Percentiles rank a stretch among this genome's conserved stretches.
phyloP scores from a whole-genome alignment of 2,113 vertebrate species.

The Pseudopipra pipra region DNA sequence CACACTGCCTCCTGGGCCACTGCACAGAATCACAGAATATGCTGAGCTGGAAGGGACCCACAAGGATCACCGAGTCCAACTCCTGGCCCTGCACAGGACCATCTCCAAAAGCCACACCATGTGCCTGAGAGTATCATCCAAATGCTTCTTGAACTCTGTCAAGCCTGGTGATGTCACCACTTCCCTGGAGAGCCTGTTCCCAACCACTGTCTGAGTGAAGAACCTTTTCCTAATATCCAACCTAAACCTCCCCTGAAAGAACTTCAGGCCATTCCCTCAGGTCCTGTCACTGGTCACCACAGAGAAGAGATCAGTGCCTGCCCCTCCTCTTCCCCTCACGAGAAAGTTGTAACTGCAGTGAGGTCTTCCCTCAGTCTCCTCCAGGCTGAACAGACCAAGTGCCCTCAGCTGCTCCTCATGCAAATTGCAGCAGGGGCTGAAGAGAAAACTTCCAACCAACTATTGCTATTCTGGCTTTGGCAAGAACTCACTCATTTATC shows the following conservation, averaged over 20 bases:
- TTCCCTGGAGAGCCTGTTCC: background rate
- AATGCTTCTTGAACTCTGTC: background rate
- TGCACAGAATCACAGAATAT: background rate
- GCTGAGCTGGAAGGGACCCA: background rate
- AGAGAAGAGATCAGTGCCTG: background rate
- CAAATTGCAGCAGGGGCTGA: background rate
- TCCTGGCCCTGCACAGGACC: background rate
- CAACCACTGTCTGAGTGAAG: background rate
- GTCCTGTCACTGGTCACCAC: background rate
- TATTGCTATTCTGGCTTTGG: background rate
- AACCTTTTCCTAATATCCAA: background rate
- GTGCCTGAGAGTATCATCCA: background rate
- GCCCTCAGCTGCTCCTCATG: background rate
- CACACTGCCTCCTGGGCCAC: background rate
- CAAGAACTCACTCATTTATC: background rate
- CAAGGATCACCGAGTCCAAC: background rate
- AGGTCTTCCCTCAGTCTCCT: background rate
- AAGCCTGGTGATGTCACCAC: background rate
- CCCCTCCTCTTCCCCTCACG: background rate
- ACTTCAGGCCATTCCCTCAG: background rate
- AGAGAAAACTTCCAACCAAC: background rate
- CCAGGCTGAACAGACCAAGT: background rate
- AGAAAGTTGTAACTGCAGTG: background rate
- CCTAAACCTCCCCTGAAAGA: background rate
- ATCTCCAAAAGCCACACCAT: background rate